Conservation (phyloP, 1,140 invertebrate genomes). For the Pseudobourletiella spinata region DNA sequence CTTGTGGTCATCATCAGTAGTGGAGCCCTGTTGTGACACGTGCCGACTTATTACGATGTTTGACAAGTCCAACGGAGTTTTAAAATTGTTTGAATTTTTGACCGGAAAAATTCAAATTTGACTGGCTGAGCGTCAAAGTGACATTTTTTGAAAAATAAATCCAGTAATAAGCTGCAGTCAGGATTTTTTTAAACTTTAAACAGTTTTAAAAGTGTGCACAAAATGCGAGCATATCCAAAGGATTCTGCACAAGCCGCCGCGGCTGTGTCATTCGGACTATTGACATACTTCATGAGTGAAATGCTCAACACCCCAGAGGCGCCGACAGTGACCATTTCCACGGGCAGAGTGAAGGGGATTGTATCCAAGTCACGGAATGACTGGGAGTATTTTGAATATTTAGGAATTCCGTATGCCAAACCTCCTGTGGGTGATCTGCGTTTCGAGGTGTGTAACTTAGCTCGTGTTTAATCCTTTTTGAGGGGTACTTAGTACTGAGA, state of each 20-base stretch:
- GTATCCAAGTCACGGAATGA: not conserved
- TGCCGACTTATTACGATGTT: not conserved
- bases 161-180: not conserved
- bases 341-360: not conserved
- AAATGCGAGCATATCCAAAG: constrained; percentile 1
- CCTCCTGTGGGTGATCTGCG: constrained; percentile 7
- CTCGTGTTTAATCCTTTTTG: no score
- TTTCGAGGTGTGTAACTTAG: constrained; percentile 11
- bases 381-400: constrained; percentile 4
- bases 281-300: not conserved
- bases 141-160: not conserved
- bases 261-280: not conserved
- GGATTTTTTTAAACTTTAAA: no score
- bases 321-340: not conserved
- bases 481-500: no score
- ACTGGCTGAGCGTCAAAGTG: not conserved
- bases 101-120: not conserved
- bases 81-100: not conserved
- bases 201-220: no score
- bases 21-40: no score
- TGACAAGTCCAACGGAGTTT: not conserved
- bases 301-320: not conserved
- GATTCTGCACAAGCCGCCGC: not conserved
- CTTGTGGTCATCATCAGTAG: no score
- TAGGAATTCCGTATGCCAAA: constrained; percentile 11